These are phyloP conservation scores for Coremacera marginata DNA, from an alignment of 2,888 invertebrate species.

Conservation along the genomic window DNA sequence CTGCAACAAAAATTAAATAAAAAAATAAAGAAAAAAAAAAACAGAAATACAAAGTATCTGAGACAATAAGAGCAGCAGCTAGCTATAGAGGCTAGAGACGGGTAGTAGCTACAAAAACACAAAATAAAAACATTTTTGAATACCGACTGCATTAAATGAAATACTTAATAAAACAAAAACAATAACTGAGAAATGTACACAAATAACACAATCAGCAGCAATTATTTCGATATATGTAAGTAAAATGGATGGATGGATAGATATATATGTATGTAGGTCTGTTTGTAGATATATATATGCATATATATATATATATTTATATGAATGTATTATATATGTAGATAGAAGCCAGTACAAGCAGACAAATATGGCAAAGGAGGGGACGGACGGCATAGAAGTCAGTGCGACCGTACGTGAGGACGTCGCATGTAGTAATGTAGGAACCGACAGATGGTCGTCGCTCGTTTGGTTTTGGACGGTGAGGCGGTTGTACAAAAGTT, in stretches of 20 bases:
- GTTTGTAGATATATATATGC: neutral
- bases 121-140: slow-evolving; percentile 14
- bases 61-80: slow-evolving; percentile 15
- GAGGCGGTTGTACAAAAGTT: neutral
- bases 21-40: neutral
- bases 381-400: neutral
- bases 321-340: too few species aligned
- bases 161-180: slow-evolving; percentile 29
- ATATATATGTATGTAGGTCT: neutral
- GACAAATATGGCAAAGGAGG: too few species aligned
- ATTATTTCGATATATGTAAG: slow-evolving; percentile 40
- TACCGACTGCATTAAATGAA: slow-evolving; percentile 9
- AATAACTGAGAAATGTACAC: slow-evolving; percentile 20
- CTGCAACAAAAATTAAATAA: neutral
- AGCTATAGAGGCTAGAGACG: neutral
- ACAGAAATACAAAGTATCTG: neutral
- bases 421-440: neutral
- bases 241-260: slow-evolving; percentile 5
- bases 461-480: neutral
- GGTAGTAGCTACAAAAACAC: slow-evolving; percentile 33
- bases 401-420: neutral
- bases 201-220: slow-evolving; percentile 40
- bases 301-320: too few species aligned
- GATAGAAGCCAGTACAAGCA: too few species aligned
- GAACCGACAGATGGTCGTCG: slow-evolving; percentile 23